Evolutionary conservation across 2,888 invertebrate species (phyloP).

Genomic region (Hypercompe scribonia): DNA sequence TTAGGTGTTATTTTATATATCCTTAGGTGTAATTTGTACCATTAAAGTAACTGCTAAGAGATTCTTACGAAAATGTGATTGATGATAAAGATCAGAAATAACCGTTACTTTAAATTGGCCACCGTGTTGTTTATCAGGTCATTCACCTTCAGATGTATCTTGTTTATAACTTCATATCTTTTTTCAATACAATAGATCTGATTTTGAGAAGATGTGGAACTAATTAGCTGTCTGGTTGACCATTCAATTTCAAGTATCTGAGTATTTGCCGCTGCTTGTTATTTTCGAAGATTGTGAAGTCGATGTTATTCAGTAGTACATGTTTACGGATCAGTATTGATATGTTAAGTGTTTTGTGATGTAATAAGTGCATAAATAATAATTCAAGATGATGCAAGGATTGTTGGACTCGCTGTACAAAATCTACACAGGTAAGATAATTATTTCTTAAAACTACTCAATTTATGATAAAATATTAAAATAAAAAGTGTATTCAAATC

Average conservation of each 20-base stretch:
- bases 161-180: slow-evolving; percentile 40
- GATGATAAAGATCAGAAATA: slow-evolving; percentile 80
- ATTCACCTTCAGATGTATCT: slow-evolving; percentile 71
- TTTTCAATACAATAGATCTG: slow-evolving; percentile 50
- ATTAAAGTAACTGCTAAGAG: slow-evolving; percentile 78
- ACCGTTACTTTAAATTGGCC: slow-evolving; percentile 85
- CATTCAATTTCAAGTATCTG: slow-evolving; percentile 49
- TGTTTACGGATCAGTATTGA: slow-evolving; percentile 40
- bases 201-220: slow-evolving; percentile 58
- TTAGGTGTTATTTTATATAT: slow-evolving; percentile 62
- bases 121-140: slow-evolving; percentile 76
- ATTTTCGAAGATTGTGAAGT: slow-evolving; percentile 64
- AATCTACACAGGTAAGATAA: slow-evolving; percentile 79
- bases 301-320: slow-evolving; percentile 56
- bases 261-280: slow-evolving; percentile 66
- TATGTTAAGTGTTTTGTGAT: slow-evolving; percentile 56
- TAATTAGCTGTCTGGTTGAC: slow-evolving; percentile 57
- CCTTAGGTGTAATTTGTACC: slow-evolving; percentile 64
- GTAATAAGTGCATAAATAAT: slow-evolving; percentile 59
- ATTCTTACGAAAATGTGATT: slow-evolving; percentile 85
- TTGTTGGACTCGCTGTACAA: slow-evolving; percentile 80
- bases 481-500: too few relatives aligned
- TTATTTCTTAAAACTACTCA: slow-evolving; percentile 8
- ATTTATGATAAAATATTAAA: background rate
- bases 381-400: slow-evolving; percentile 83